phyloP scores from a whole-genome alignment of 1,140 invertebrate genomes.

The Bombus soroeensis region DNA sequence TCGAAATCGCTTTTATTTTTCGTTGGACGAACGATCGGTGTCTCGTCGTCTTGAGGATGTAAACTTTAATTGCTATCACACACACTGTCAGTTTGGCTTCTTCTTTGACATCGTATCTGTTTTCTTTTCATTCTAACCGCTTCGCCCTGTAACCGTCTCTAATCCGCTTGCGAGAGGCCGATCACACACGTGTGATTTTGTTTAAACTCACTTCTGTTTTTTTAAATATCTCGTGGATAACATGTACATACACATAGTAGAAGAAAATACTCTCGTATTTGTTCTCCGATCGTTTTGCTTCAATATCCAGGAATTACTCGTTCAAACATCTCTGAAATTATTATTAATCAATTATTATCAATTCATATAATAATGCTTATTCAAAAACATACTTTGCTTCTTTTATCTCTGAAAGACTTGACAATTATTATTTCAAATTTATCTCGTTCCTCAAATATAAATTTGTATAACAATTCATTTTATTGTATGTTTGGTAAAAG shows the following conservation, averaged over 20 bases:
- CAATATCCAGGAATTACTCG: background rate
- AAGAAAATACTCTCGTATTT: background rate
- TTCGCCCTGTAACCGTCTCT: conserved; percentile 61
- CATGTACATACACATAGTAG: background rate
- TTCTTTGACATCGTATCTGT: conserved; percentile 59
- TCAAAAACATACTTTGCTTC: too few relatives aligned
- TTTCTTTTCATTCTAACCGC: conserved; percentile 57
- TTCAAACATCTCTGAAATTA: background rate
- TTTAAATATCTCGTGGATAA: background rate
- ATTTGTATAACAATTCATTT: background rate
- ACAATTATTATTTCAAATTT: background rate
- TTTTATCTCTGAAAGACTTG: too few relatives aligned
- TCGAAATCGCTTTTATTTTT: background rate
- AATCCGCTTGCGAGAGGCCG: conserved; percentile 45
- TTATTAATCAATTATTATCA: background rate
- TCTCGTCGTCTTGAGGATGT: conserved; percentile 64
- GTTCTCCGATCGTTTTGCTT: too few relatives aligned
- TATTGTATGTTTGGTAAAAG: background rate
- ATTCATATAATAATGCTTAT: background rate
- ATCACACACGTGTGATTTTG: conserved; percentile 50
- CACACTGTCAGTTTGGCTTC: conserved; percentile 54
- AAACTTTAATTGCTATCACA: conserved; percentile 31
- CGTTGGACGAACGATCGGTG: conserved; percentile 31
- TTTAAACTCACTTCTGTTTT: conserved; percentile 27
- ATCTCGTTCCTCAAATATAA: background rate